phyloP scores from a whole-genome alignment of 2,797 vertebrate genomes.

The Muraenolepis orangiensis region DNA sequence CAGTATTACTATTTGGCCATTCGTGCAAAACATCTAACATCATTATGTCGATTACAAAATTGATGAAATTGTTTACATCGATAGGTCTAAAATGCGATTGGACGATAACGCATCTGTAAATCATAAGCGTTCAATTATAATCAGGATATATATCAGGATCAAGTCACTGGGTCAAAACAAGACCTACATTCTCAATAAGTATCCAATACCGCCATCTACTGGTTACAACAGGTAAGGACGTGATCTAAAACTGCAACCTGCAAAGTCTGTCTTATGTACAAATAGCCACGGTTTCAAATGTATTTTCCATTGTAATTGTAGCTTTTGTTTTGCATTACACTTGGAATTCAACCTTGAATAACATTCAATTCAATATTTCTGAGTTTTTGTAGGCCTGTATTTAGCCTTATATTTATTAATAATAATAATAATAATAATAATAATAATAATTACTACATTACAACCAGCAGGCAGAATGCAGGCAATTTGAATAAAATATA shows the following conservation, averaged over 20 bases:
- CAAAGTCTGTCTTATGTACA: neutral
- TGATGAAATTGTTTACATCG: neutral
- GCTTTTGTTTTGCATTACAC: neutral
- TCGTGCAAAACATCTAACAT: neutral
- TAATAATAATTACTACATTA: neutral
- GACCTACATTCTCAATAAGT: constrained; percentile 33
- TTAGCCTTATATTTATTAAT: neutral
- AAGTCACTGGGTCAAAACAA: constrained; percentile 63
- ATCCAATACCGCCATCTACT: constrained; percentile 64
- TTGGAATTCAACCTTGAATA: neutral
- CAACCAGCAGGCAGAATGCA: neutral
- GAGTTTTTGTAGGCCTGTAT: neutral
- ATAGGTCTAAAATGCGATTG: neutral
- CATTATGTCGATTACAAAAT: neutral
- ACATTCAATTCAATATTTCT: neutral
- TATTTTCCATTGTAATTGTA: neutral
- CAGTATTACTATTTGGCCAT: neutral
- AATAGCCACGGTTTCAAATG: neutral
- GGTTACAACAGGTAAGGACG: constrained; percentile 33
- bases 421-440: neutral
- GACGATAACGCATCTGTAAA: neutral
- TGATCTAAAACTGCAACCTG: constrained; percentile 35
- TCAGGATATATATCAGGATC: constrained; percentile 51
- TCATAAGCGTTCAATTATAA: neutral
- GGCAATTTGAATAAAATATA: neutral